Conservation (phyloP, 2,113 vertebrate species). For the Loxodonta africana region DNA sequence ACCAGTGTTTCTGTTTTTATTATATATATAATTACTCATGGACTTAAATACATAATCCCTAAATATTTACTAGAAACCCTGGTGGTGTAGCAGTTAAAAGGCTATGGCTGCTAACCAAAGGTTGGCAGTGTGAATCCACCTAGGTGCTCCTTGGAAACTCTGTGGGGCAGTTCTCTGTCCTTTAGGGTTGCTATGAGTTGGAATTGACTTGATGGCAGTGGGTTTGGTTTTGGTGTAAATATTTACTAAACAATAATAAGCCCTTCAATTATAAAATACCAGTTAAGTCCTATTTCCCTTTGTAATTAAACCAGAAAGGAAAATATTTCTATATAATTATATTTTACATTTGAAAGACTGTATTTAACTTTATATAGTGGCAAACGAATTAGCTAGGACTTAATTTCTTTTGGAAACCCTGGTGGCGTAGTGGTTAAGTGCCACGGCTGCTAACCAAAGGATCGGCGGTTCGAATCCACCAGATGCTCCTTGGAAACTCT, state of each 20-base stretch:
- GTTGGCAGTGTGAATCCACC: no score
- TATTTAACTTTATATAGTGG: slow-evolving; percentile 10
- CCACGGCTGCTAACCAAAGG: no score
- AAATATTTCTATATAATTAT: background rate
- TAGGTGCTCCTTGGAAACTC: no score
- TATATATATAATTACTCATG: background rate
- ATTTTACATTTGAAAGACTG: slow-evolving; percentile 41
- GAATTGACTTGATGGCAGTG: no score
- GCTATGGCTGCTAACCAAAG: no score
- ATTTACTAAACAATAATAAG: slow-evolving; percentile 3
- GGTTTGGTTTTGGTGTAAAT: background rate
- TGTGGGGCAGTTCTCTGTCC: no score
- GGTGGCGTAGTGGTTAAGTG: no score
- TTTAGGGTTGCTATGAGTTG: no score
- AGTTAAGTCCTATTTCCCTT: slow-evolving; percentile 29
- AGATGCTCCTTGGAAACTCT: no score
- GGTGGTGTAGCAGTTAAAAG: no score
- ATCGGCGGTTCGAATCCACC: no score
- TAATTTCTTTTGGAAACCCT: background rate
- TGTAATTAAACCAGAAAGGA: slow-evolving; percentile 34
- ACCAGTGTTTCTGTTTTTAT: no score
- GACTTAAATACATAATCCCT: background rate
- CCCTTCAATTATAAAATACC: slow-evolving; percentile 49
- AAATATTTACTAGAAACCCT: slow-evolving; percentile 3
- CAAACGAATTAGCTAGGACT: slow-evolving; percentile 17